Evolutionary conservation across 2,797 vertebrate genomes (phyloP), one percentile per base, ranked within the genome.

Genomic region (Vireo griseus): DNA sequence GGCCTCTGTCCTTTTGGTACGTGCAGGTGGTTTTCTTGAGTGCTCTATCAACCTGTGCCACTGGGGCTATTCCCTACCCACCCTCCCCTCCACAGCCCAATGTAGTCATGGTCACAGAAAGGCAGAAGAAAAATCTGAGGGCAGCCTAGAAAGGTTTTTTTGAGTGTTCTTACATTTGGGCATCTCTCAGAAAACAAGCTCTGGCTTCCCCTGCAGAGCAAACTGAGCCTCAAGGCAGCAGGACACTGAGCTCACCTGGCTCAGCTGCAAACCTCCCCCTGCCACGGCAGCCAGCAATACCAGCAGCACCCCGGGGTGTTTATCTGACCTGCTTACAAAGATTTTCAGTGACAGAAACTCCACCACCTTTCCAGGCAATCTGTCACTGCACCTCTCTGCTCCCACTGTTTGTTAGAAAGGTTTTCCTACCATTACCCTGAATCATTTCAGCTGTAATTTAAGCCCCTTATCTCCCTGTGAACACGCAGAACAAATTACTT

Each of bases 401-500:
- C 57, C 25, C 67, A 12, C 16, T 40, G 25, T 33, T 86, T 35
- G 11, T 45, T 40, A 54, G 66, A 72, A 87, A 65, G 85, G 44
- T 79, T 91, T 94, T 69, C 26, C 79, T 62, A 10, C 73, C 11
- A 1, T 50, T 77, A 69, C 9, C 40, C 47, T 47, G 61, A 73
- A 66, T 80, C 52, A 44, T 88, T 88, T 85, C 29, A 50, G 75
- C 79, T 77, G 11, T 33, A 88, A 92, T 90, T 90, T 83, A 88
- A 90, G 75, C 26, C 55, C 13, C 3, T 93, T 79, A 69, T 52
- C 63, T 72, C 39, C 26, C 72, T 35, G 35, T 69, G 79, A 91
- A 67, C 48, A n/a, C 0, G 0, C 45, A 92, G 61, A 86, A 67
- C 40, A 83, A 88, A 90, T 83, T 40, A 76, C 31, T 71, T 33